Evolutionary conservation across 1,140 invertebrate genomes (phyloP).

Genomic region (Pinna nobilis): DNA sequence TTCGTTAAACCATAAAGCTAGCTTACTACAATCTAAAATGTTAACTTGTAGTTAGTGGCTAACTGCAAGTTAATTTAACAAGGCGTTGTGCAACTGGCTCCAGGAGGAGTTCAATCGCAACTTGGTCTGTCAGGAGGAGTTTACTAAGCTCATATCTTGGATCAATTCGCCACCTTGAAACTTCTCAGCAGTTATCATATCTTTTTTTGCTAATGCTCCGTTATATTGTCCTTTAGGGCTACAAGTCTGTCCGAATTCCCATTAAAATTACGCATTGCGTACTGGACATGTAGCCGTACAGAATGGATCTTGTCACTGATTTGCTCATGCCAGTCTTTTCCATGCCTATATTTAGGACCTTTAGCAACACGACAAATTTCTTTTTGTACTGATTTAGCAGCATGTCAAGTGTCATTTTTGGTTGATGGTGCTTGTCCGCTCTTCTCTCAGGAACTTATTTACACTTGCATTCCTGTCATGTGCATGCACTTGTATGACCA

Average conservation of each 20-base stretch:
- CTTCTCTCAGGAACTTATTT: conserved; percentile 1
- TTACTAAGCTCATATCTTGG: neutral
- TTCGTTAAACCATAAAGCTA: too few species aligned
- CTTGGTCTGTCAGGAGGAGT: neutral
- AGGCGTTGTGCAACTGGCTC: too few species aligned
- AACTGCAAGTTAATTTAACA: too few species aligned
- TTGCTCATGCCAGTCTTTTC: neutral
- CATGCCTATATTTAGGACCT: neutral
- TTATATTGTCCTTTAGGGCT: neutral
- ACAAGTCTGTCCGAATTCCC: neutral
- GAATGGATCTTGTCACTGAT: neutral
- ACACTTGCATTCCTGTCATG: neutral
- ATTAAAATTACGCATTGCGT: neutral
- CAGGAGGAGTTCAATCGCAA: neutral
- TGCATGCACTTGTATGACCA: neutral
- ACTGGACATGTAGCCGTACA: neutral
- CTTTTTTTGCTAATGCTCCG: neutral
- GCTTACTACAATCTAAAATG: too few species aligned
- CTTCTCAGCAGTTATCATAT: neutral
- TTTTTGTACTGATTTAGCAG: neutral
- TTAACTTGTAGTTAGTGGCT: too few species aligned
- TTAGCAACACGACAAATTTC: neutral
- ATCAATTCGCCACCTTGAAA: neutral
- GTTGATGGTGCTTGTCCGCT: neutral
- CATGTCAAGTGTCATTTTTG: conserved; percentile 17